phyloP scores from a whole-genome alignment of 1,140 invertebrate genomes.

The Magallana ariakensis region DNA sequence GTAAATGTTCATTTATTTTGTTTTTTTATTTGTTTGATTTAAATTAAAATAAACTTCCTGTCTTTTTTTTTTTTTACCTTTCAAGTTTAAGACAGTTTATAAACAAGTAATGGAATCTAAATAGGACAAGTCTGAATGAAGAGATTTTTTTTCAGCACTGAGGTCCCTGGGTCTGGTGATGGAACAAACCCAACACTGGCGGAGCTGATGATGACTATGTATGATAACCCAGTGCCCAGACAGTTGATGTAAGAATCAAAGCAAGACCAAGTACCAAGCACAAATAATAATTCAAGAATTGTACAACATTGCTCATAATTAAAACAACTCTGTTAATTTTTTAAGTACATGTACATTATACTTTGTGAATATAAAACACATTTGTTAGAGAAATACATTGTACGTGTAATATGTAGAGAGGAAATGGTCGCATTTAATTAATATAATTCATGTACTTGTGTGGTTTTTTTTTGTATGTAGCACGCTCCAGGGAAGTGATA shows the following conservation, averaged over 20 bases:
- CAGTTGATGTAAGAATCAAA: constrained; percentile 61
- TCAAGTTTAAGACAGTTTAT: no score
- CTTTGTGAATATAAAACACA: no score
- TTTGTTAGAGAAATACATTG: no score
- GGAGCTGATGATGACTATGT: constrained; percentile 66
- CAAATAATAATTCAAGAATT: not conserved
- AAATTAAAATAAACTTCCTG: not conserved
- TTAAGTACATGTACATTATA: no score
- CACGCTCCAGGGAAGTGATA: constrained; percentile 65
- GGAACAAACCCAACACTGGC: constrained; percentile 61
- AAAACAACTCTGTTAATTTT: not conserved
- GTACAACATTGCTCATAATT: not conserved
- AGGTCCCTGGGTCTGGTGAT: constrained; percentile 52
- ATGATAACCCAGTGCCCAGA: constrained; percentile 55
- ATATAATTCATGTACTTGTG: not conserved
- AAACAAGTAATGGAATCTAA: no score
- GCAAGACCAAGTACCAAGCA: not conserved
- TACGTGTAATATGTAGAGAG: no score
- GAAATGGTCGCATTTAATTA: not conserved
- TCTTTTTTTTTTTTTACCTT: no score
- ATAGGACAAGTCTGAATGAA: no score
- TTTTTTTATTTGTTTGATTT: not conserved
- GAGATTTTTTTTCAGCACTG: constrained; percentile 40
- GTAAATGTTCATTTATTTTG: not conserved
- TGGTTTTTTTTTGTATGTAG: constrained; percentile 37